Percentiles rank a stretch among this genome's conserved stretches.
Conservation (phyloP, 1,140 invertebrate genomes). For the Varroa destructor region DNA sequence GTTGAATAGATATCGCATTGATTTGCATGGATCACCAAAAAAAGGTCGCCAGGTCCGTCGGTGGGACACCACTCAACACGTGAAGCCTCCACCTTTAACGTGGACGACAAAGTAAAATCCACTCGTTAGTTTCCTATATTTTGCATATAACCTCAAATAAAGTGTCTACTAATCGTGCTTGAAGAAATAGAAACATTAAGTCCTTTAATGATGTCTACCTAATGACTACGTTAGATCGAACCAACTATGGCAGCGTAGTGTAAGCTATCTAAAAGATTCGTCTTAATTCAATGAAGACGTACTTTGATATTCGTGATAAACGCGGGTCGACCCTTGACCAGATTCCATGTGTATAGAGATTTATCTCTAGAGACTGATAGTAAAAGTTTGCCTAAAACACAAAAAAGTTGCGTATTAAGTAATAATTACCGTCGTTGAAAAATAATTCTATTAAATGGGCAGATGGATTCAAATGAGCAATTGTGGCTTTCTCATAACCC, state of each 20-base stretch:
- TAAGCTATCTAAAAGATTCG: constrained; percentile 35
- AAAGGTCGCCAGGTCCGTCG: constrained; percentile 23
- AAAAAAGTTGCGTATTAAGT: neutral
- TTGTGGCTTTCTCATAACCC: no score
- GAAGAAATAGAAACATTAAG: no score
- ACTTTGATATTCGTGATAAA: constrained; percentile 66
- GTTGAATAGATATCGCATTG: constrained; percentile 33
- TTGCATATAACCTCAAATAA: neutral
- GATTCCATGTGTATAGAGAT: constrained; percentile 77
- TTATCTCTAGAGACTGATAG: constrained; percentile 69
- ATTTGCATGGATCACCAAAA: constrained; percentile 30
- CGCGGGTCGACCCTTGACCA: constrained; percentile 72
- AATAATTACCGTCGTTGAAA: no score
- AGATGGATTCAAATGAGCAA: no score
- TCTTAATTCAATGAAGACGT: constrained; percentile 34
- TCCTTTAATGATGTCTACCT: no score
- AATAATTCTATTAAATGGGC: no score
- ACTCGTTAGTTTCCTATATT: constrained; percentile 36
- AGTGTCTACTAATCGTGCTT: neutral
- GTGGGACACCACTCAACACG: constrained; percentile 32
- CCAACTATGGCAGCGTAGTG: no score
- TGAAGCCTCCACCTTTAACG: constrained; percentile 17
- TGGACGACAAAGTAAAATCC: neutral
- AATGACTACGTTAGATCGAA: no score
- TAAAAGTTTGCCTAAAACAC: constrained; percentile 57